Conservation (phyloP, 2,113 vertebrate genomes). For the Crypturellus undulatus region DNA sequence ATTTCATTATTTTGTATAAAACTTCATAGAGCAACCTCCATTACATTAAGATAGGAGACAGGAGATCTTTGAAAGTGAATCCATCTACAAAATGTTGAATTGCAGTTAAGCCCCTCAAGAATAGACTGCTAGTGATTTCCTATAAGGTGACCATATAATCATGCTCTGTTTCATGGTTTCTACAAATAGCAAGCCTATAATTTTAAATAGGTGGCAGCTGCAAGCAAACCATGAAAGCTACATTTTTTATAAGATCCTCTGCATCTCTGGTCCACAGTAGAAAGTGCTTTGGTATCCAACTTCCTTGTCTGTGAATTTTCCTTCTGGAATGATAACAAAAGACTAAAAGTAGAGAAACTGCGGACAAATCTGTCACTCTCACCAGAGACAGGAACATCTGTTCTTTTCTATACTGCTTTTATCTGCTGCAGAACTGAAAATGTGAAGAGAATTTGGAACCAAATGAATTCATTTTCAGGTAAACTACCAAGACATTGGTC, state of each 20-base stretch:
- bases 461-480: not conserved
- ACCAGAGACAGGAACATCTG: not conserved
- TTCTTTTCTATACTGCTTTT: not conserved
- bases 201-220: not conserved
- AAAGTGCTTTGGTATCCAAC: not conserved
- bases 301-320: not conserved
- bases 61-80: not conserved
- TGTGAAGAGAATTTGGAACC: not conserved
- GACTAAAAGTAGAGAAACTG: not conserved
- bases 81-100: not conserved
- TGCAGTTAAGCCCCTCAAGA: not conserved
- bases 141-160: not conserved
- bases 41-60: not conserved
- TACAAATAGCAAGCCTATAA: not conserved
- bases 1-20: not conserved
- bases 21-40: not conserved
- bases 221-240: not conserved
- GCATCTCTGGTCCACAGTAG: not conserved
- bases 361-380: not conserved
- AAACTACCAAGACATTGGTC: not conserved
- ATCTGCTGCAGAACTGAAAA: not conserved
- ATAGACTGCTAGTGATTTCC: not conserved
- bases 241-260: not conserved
- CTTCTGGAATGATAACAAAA: not conserved
- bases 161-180: rapidly evolving